phyloP scores from a whole-genome alignment of 2,888 invertebrate species.

The Buathra laborator region DNA sequence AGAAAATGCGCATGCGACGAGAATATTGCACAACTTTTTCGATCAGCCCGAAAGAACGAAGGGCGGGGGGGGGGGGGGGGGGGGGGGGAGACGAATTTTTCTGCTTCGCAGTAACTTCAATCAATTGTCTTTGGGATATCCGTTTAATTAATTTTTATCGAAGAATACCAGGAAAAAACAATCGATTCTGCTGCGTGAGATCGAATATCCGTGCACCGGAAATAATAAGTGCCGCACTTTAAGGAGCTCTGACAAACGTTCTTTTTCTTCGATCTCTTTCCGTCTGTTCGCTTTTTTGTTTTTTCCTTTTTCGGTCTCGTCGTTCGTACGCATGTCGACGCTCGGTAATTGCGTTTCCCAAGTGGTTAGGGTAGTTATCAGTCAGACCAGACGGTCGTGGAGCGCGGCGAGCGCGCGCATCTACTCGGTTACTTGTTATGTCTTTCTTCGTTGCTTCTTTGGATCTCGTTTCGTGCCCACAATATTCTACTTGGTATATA shows the following conservation, averaged over 20 bases:
- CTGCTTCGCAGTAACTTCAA: too few species aligned
- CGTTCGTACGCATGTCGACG: not conserved
- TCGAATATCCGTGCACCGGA: not conserved
- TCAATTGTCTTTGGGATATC: too few species aligned
- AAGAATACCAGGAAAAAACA: too few species aligned
- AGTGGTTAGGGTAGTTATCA: constrained; percentile 26
- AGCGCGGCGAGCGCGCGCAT: not conserved
- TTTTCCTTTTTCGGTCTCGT: constrained; percentile 11
- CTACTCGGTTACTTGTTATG: not conserved
- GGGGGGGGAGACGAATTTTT: too few species aligned
- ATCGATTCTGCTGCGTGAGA: too few species aligned
- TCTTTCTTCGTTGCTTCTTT: not conserved
- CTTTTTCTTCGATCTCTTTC: not conserved
- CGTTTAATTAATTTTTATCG: too few species aligned
- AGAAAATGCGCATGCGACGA: not conserved
- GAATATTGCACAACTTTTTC: constrained; percentile 37
- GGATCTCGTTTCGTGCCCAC: not conserved
- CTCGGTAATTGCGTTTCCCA: not conserved
- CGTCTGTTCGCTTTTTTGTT: not conserved
- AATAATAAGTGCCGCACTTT: constrained; percentile 12
- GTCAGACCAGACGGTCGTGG: not conserved
- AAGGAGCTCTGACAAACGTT: constrained; percentile 18
- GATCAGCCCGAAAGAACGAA: not conserved
- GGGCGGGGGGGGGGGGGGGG: too few species aligned
- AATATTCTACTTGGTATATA: not conserved